Percentiles rank a stretch among this genome's conserved stretches.
These are phyloP conservation scores for Montipora sp. DNA, from an alignment of 64 coral and sea anemone species.

Conservation along the genomic window DNA sequence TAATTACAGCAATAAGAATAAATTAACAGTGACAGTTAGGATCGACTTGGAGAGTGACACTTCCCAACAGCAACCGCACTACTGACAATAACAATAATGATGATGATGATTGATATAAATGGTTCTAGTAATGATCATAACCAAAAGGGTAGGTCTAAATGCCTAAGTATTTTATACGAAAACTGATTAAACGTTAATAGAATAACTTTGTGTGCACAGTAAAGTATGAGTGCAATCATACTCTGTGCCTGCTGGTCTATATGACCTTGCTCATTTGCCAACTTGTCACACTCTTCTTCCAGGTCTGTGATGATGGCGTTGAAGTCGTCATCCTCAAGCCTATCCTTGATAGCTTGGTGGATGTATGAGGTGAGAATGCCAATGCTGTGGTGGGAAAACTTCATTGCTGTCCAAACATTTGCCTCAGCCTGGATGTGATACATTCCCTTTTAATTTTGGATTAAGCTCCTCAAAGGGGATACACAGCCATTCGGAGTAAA, in stretches of 20 bases:
- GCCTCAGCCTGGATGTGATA: conserved; percentile 17
- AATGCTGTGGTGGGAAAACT: conserved; percentile 24
- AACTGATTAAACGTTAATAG: too few species aligned
- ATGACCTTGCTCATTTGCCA: not conserved
- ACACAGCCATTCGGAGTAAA: not conserved
- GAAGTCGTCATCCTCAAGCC: conserved; percentile 11
- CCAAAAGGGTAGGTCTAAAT: too few species aligned
- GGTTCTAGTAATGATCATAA: too few species aligned
- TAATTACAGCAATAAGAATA: too few species aligned
- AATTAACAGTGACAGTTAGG: too few species aligned
- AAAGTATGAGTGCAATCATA: not conserved
- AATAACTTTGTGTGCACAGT: not conserved
- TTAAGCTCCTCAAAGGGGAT: conserved; percentile 45
- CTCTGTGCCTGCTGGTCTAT: conserved; percentile 1
- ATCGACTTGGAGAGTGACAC: too few species aligned
- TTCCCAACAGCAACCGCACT: too few species aligned
- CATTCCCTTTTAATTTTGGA: not conserved
- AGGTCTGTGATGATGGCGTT: not conserved
- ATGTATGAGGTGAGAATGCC: conserved; percentile 4
- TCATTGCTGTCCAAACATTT: not conserved
- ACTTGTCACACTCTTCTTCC: not conserved
- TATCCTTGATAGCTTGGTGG: not conserved
- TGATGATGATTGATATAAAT: too few species aligned
- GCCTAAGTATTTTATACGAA: too few species aligned
- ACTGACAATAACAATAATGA: too few species aligned